These are phyloP conservation scores for Geococcyx californianus DNA, from an alignment of 2,113 vertebrate species.

Conservation along the genomic window DNA sequence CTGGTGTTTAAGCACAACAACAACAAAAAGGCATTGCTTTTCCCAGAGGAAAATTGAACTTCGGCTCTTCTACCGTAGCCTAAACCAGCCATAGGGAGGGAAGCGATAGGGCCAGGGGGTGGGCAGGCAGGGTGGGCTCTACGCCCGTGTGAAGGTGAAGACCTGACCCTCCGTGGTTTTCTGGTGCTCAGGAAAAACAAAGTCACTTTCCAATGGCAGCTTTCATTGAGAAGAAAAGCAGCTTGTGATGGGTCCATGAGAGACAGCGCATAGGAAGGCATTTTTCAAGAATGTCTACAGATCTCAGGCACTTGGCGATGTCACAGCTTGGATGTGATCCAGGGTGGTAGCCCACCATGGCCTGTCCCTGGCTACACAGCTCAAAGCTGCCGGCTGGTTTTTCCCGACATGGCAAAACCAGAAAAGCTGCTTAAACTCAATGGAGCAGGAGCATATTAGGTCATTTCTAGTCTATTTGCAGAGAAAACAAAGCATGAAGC, in stretches of 20 bases:
- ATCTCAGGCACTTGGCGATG: neutral
- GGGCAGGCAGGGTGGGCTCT: neutral
- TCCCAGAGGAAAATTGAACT: neutral
- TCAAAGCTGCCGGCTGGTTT: neutral
- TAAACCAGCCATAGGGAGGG: neutral
- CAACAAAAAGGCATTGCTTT: neutral
- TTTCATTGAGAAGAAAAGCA: constrained; percentile 6
- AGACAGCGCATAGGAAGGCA: neutral
- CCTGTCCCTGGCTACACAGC: neutral
- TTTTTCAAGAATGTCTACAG: neutral
- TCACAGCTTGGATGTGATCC: neutral
- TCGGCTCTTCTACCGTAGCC: neutral
- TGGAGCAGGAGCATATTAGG: neutral
- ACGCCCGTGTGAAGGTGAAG: neutral
- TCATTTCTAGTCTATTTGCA: constrained; percentile 37
- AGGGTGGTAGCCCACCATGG: neutral
- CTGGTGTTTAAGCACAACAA: neutral
- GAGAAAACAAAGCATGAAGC: constrained; percentile 25
- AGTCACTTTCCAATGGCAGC: neutral
- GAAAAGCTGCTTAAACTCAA: constrained; percentile 14
- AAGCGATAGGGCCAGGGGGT: neutral
- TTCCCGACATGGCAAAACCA: neutral
- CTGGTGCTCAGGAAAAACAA: neutral
- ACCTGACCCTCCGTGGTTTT: neutral
- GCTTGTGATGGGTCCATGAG: neutral